Conservation (phyloP, 2,888 invertebrate species). For the Ormyrus rosae region DNA sequence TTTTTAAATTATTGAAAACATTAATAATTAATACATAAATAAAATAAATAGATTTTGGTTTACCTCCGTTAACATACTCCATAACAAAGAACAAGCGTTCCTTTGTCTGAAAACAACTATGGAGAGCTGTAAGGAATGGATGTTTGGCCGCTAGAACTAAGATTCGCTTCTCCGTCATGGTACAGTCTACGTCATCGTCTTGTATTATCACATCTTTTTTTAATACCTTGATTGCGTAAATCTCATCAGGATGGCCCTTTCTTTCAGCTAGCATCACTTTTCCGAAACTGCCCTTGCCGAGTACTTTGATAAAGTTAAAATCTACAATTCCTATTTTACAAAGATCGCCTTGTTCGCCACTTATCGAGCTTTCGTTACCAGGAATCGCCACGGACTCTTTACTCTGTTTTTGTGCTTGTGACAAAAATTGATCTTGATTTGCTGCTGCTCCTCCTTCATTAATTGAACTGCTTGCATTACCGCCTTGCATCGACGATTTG, state of each 20-base stretch:
- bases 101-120: slow-evolving; percentile 97
- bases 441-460: slow-evolving; percentile 22
- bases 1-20: too few species aligned
- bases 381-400: slow-evolving; percentile 49
- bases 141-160: slow-evolving; percentile 97
- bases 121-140: slow-evolving; percentile 97
- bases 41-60: neutral
- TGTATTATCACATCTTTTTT: slow-evolving; percentile 99
- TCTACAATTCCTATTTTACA: slow-evolving; percentile 87
- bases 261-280: slow-evolving; percentile 99
- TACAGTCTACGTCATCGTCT: slow-evolving; percentile 99
- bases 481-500: slow-evolving; percentile 58
- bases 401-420: slow-evolving; percentile 49
- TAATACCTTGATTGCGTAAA: slow-evolving; percentile 91
- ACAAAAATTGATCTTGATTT: slow-evolving; percentile 38
- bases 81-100: slow-evolving; percentile 99
- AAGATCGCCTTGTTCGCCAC: slow-evolving; percentile 59
- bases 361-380: slow-evolving; percentile 47
- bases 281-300: slow-evolving; percentile 99
- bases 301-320: slow-evolving; percentile 98
- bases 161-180: slow-evolving; percentile 98
- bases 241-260: slow-evolving; percentile 91
- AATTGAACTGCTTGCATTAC: slow-evolving; percentile 22
- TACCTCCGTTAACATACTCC: slow-evolving; percentile 98
- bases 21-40: too few species aligned